Evolutionary conservation across 2,888 invertebrate genomes (phyloP), one percentile per base, ranked within the genome.

Genomic region (Physocephala rufipes): DNA sequence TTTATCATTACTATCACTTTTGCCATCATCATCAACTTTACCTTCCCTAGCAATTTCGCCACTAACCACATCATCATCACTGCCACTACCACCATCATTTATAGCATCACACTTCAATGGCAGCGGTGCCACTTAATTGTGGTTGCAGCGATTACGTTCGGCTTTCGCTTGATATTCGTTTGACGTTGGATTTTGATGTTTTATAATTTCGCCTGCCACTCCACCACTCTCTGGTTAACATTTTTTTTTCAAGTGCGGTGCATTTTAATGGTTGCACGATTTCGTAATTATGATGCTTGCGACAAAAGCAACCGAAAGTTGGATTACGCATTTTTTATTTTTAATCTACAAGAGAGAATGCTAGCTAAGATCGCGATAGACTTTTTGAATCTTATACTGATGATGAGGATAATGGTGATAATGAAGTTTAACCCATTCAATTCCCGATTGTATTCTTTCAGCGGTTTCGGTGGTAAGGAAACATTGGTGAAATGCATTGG

Each of bases 191-290:
- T 26, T 21, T 26, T 47, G 47, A 26, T 26, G 16, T 45, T 21
- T 15, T 55, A 24, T 24, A 16, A 12, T 26, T 12, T 58, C 15
- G 28, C 12, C 7, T 58, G 9, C 19, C 24, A 55, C 12, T 55
- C 21, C 53, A 12, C 24, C 21, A 1, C 53, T 53, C 19, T 53
- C 53, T n/a, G 16, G 36, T 63, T 26, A 21, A 45, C 53, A 12
- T 55, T 73, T 70, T 73, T 74, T 75, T 73, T 71, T 71, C 21
- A 24, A 55, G 75, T 76, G 75, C 74, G 73, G 73, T 75, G 73
- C 36, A 9, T 75, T 74, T 76, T 74, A 76, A 76, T 75, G 76
- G 74, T 73, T 76, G 75, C 75, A 71, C 75, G 73, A 76, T 76
- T 75, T 75, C 72, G 76, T 73, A 75, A 76, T 75, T 76, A 75